Evolutionary conservation across 1,140 invertebrate species (phyloP).

Genomic region (Drosophila nebulosa): DNA sequence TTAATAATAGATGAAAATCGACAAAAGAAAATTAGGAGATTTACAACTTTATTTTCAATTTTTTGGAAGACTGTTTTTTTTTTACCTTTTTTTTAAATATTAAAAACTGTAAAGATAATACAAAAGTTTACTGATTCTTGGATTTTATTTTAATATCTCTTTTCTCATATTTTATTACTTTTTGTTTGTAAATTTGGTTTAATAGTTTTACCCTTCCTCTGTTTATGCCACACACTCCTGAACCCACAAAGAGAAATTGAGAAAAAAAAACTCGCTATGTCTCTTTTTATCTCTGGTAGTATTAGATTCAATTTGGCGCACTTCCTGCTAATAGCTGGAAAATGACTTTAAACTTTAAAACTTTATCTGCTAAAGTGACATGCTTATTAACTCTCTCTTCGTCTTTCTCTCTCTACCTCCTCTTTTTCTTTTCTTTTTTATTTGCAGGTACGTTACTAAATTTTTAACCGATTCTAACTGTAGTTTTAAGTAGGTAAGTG

Average conservation of each 20-base stretch:
- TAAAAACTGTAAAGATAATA: too few relatives aligned
- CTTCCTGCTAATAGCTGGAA: slow-evolving; percentile 35
- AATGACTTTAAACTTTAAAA: slow-evolving; percentile 37
- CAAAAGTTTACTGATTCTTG: background rate
- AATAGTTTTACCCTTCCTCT: background rate
- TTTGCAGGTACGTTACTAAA: slow-evolving; percentile 37
- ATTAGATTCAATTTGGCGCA: slow-evolving; percentile 3
- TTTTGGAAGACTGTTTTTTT: too few relatives aligned
- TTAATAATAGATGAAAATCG: too few relatives aligned
- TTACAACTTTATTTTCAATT: too few relatives aligned
- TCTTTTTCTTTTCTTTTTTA: background rate
- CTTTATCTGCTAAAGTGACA: slow-evolving; percentile 46
- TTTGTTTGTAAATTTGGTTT: slow-evolving; percentile 50
- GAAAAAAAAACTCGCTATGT: background rate
- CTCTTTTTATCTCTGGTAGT: background rate
- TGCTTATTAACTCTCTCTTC: slow-evolving; percentile 23
- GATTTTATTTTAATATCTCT: slow-evolving; percentile 10
- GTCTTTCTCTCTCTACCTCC: background rate
- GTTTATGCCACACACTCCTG: background rate
- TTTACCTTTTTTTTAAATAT: too few relatives aligned
- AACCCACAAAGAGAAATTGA: background rate
- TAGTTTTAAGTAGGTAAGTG: slow-evolving; percentile 55
- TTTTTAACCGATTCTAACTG: slow-evolving; percentile 56
- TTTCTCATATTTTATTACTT: background rate
- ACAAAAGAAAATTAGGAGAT: too few relatives aligned